phyloP scores from a whole-genome alignment of 2,797 vertebrate genomes.

The Acanthiza pusilla region DNA sequence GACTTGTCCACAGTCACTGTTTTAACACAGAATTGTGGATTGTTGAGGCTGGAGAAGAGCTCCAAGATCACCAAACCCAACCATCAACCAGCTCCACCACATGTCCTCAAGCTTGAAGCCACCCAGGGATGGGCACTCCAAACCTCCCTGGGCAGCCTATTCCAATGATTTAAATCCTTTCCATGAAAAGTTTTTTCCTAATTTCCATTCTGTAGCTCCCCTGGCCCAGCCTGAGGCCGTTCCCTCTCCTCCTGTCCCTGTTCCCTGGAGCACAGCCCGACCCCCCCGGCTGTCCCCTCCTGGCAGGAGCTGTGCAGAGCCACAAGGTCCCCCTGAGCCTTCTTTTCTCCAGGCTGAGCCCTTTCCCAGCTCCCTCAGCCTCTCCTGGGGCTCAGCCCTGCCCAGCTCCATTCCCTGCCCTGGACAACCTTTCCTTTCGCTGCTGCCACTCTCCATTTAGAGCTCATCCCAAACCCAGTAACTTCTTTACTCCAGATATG shows the following conservation, averaged over 20 bases:
- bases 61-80: background rate
- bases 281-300: background rate
- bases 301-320: background rate
- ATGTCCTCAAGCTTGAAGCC: background rate
- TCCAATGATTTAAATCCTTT: background rate
- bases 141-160: background rate
- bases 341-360: background rate
- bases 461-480: background rate
- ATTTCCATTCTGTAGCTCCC: accelerated
- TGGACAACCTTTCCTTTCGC: too few relatives aligned
- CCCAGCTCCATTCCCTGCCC: background rate
- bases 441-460: background rate
- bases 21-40: background rate
- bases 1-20: background rate
- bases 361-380: background rate
- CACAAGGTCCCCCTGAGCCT: background rate
- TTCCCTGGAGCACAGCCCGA: background rate
- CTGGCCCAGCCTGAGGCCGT: accelerated
- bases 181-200: accelerated
- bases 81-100: background rate
- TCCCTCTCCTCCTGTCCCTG: background rate
- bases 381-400: background rate
- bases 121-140: background rate
- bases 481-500: accelerated
- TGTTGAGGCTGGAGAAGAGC: background rate